Base-by-base conservation (phyloP, 2,888 invertebrate genomes). In the Gastracanthus pulcherrimus region DNA sequence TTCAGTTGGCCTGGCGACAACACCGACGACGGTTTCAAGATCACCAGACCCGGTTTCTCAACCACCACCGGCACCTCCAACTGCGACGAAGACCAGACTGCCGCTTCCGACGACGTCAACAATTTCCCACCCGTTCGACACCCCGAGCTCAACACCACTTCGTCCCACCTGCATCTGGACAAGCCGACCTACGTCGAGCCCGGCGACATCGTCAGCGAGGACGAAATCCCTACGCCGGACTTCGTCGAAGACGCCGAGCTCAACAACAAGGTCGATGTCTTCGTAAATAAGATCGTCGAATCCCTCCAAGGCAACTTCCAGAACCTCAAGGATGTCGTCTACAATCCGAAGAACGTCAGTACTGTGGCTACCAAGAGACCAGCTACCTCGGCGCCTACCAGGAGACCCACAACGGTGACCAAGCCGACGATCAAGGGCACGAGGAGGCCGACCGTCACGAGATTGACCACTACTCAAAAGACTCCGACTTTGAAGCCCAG, bases 91-190 rank as follows among this genome's bases (percentile, higher is more conserved):
- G 92, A 94, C 6, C 95, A 95, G 83, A 95, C 96, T 0, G 94
- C 94, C 29, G 89, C 89, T 0, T 93, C 94, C 0, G 95, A 96
- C 86, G 95, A 96, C 83, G 92, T 95, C 29, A 95, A 95, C 45
- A 96, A 96, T 86, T 97, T 97, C 92, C 97, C 97, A 19, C 97
- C 97, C 0, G 97, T 97, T 0, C 93, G 97, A 66, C 96, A 97
- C 90, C 97, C 97, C 0, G 95, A 96, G 92, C 92, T 96, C 0
- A 97, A 97, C 83, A 92, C 93, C 31, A 91, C 93, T 9, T 74
- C 58, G 6, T 38, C 78, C 0, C 76, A 83, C 29, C 51, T 55
- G 41, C 92, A 92, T 69, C 90, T 91, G 38, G 92, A 92, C 36
- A 92, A 90, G 55, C 91, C 91, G 4, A 90, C 90, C 0, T 82